Base-by-base conservation (phyloP, 1,140 invertebrate species). In the Pristionchus pacificus region DNA sequence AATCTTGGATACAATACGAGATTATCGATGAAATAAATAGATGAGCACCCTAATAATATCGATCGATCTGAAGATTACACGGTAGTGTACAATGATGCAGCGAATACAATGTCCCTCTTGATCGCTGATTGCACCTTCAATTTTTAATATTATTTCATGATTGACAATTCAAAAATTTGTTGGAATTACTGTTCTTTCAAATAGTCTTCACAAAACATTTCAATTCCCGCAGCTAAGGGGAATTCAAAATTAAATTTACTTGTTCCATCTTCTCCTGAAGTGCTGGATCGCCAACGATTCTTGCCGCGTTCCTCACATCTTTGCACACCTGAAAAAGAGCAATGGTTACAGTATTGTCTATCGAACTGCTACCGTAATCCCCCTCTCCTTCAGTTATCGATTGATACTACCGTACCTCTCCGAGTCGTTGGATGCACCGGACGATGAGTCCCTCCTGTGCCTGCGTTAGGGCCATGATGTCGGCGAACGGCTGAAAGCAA, bases 381-480 rank as follows among this genome's bases (percentile, higher is more conserved):
- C 19, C 19, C 38, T 49, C n/a, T n/a, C n/a, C n/a, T n/a, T n/a
- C n/a, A n/a, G n/a, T n/a, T n/a, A n/a, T n/a, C n/a, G n/a, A n/a
- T n/a, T n/a, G n/a, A n/a, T n/a, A n/a, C n/a, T n/a, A n/a, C n/a
- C n/a, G n/a, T n/a, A 93, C 90, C 88, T 98, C 96, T 83, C 95
- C 92, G 30, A 99, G 85, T 78, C 97, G 90, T 83, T 97, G 95
- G 72, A 99, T 98, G 81, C 93, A 96, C 55, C 95, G 88, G 0
- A 98, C 95, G 79, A 98, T 97, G 55, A 97, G 92, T 1, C 97
- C 97, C 86, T 98, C 97, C 84, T 98, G 95, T 1, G 96, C 90
- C 74, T 95, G 92, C 0, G 93, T 96, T 58, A 95, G 85, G 66
- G 90, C 87, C 89, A 94, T 95, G 61, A 98, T 96, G 77, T 95